Evolutionary conservation across 2,113 vertebrate species (phyloP).

Genomic region (Coptodon rendalli): DNA sequence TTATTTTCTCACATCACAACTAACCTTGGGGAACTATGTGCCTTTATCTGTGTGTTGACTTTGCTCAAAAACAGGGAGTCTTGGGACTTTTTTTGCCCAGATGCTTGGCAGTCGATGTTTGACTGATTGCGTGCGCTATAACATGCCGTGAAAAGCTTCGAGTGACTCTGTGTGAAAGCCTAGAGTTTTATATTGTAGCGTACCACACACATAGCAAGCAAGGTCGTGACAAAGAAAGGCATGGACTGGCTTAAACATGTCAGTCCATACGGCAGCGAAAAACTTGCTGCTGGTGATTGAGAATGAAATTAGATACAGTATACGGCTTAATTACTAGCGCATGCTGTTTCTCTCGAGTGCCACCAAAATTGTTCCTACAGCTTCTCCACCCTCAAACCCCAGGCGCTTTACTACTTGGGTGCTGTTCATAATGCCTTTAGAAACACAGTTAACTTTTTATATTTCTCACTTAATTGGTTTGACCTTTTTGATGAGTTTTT

Average conservation of each 20-base stretch:
- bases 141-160: neutral
- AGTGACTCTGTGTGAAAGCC: neutral
- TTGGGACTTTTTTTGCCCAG: neutral
- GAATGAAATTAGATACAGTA: slow-evolving; percentile 2
- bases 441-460: neutral
- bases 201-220: neutral
- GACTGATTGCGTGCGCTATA: slow-evolving; percentile 6
- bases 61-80: slow-evolving; percentile 13
- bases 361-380: slow-evolving; percentile 1
- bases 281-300: neutral
- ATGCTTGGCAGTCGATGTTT: neutral
- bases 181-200: neutral
- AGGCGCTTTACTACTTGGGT: neutral
- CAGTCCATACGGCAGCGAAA: neutral
- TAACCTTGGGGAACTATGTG: slow-evolving; percentile 14
- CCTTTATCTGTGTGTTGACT: slow-evolving; percentile 1
- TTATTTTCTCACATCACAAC: slow-evolving; percentile 19
- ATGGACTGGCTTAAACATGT: neutral
- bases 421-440: neutral
- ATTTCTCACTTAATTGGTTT: slow-evolving; percentile 1
- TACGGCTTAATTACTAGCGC: neutral
- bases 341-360: neutral
- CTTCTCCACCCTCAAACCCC: slow-evolving; percentile 11
- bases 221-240: neutral
- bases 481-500: slow-evolving; percentile 15